These are phyloP conservation scores for Nemurella pictetii DNA, from an alignment of 2,888 invertebrate species.

Conservation along the genomic window DNA sequence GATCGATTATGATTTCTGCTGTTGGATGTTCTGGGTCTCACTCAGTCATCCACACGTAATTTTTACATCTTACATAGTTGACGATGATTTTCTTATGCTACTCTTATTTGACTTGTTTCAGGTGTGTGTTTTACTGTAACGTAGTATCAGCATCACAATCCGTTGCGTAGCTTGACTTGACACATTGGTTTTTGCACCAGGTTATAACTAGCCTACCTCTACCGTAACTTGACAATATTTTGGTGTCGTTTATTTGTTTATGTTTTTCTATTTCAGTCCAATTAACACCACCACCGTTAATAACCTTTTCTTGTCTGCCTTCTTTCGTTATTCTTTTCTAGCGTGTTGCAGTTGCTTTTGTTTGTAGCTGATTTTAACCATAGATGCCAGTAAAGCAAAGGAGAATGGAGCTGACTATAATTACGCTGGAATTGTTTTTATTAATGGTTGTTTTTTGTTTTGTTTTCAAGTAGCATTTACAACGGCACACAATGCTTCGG, in stretches of 20 bases:
- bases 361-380: conserved; percentile 36
- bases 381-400: conserved; percentile 36
- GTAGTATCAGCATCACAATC: conserved; percentile 17
- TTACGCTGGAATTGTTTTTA: background rate
- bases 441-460: background rate
- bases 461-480: background rate
- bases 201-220: background rate
- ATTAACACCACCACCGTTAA: conserved; percentile 31
- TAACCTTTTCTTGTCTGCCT: conserved; percentile 30
- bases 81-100: conserved; percentile 14
- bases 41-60: background rate
- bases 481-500: background rate
- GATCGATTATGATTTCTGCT: conserved; percentile 17
- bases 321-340: conserved; percentile 37
- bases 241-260: background rate
- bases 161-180: conserved; percentile 10
- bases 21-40: background rate
- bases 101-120: conserved; percentile 21
- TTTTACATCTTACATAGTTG: background rate
- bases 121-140: conserved; percentile 27
- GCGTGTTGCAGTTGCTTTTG: conserved; percentile 36
- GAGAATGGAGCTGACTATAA: background rate
- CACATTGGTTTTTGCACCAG: conserved; percentile 28
- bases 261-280: conserved; percentile 30
- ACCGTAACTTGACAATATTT: background rate